A percentile compares a stretch with the other conserved stretches of the same genome.
phyloP scores from a whole-genome alignment of 2,888 invertebrate genomes.

The Lasioglossum oenotherae region DNA sequence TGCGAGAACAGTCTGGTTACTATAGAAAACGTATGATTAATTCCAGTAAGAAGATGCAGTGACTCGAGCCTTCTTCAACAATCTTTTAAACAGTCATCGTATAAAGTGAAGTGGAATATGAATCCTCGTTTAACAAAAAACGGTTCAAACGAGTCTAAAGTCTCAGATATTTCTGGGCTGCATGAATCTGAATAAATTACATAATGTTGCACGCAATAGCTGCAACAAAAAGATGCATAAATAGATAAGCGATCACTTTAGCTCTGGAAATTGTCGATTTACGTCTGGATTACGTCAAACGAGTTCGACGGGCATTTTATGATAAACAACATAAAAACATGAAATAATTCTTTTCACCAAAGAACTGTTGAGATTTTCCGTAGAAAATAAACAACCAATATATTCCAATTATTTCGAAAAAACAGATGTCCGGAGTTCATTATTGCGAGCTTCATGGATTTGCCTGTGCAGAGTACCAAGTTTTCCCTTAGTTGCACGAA shows the following conservation, averaged over 20 bases:
- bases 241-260: not conserved
- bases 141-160: not conserved
- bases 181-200: not conserved
- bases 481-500: not conserved
- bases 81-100: not conserved
- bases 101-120: not conserved
- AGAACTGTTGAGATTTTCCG: not conserved
- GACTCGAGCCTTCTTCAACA: not conserved
- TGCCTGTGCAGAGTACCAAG: constrained; percentile 5
- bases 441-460: not conserved
- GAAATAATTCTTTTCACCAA: not conserved
- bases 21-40: constrained; percentile 4
- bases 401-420: not conserved
- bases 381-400: not conserved
- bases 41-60: not conserved
- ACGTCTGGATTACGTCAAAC: not conserved
- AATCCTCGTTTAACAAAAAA: not conserved
- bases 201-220: not conserved
- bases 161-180: no score
- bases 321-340: not conserved
- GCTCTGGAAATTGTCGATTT: constrained; percentile 25
- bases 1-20: not conserved
- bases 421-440: not conserved
- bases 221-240: not conserved
- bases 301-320: not conserved